Conservation (phyloP, 2,888 invertebrate species). For the Koerneria pararmatus region DNA sequence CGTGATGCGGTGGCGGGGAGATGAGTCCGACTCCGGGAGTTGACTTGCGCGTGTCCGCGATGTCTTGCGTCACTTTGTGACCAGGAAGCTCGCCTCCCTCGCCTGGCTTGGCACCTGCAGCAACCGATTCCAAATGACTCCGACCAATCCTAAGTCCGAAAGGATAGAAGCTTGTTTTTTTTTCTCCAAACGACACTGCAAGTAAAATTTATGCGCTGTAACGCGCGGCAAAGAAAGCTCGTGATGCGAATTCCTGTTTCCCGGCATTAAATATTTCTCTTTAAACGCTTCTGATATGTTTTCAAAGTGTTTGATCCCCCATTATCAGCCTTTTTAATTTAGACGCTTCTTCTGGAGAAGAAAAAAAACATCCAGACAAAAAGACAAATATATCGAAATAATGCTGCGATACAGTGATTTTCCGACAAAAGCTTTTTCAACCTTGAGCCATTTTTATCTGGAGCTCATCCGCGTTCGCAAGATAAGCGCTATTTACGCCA, state of each 20-base stretch:
- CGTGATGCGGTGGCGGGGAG: slow-evolving; percentile 98
- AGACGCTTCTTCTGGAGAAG: too few species aligned
- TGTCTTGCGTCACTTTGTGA: slow-evolving; percentile 81
- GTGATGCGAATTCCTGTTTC: background rate
- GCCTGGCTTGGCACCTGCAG: slow-evolving; percentile 83
- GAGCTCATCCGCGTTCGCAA: slow-evolving; percentile 93
- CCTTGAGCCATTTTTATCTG: slow-evolving; percentile 98
- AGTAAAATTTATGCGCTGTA: too few species aligned
- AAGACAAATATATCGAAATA: too few species aligned
- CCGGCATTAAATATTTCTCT: too few species aligned
- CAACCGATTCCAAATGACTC: background rate
- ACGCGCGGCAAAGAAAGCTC: slow-evolving; percentile 13
- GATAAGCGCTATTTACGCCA: slow-evolving; percentile 92
- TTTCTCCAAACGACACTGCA: too few species aligned
- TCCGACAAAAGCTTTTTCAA: background rate
- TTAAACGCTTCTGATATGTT: too few species aligned
- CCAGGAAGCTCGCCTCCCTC: slow-evolving; percentile 96
- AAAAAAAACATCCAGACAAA: too few species aligned
- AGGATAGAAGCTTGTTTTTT: background rate
- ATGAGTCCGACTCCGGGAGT: slow-evolving; percentile 94
- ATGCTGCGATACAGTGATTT: too few species aligned
- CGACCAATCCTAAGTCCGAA: background rate
- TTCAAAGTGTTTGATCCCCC: too few species aligned
- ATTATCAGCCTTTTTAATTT: too few species aligned
- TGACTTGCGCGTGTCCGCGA: slow-evolving; percentile 89